Percentiles rank a stretch among this genome's conserved stretches.
Evolutionary conservation across 2,113 vertebrate genomes (phyloP).

Genomic region (Hemicordylus capensis): DNA sequence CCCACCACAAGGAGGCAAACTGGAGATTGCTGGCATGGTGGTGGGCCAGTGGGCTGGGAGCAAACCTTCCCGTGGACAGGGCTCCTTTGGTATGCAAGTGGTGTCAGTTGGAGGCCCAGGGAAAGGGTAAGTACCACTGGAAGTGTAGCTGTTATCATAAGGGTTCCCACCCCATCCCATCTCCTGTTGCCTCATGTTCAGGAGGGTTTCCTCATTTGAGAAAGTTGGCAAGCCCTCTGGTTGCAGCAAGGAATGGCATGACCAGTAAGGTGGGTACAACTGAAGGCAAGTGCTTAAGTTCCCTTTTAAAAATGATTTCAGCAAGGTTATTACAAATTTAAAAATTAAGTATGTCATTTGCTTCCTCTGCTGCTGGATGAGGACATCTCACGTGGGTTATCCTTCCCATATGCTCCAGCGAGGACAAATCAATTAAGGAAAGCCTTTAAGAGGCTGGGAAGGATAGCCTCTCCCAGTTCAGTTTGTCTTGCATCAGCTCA

Average conservation of each 20-base stretch:
- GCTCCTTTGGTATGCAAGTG: slow-evolving; percentile 90
- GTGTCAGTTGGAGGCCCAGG: slow-evolving; percentile 89
- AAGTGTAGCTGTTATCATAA: not conserved
- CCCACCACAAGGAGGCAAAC: slow-evolving; percentile 90
- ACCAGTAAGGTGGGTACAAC: no score
- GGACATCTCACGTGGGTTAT: no score
- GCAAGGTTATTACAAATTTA: no score
- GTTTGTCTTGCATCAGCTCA: no score
- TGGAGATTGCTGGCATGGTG: slow-evolving; percentile 94
- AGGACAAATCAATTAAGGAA: no score
- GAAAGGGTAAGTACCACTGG: slow-evolving; percentile 79
- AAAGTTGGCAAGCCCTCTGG: not conserved
- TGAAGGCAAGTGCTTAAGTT: not conserved
- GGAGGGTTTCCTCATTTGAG: not conserved
- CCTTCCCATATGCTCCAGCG: no score
- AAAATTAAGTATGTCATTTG: no score
- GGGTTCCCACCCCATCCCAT: no score
- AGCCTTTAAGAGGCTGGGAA: no score
- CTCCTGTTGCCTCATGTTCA: no score
- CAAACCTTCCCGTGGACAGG: slow-evolving; percentile 85
- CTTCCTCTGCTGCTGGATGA: no score
- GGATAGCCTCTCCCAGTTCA: no score
- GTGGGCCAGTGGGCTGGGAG: slow-evolving; percentile 94
- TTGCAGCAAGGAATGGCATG: not conserved
- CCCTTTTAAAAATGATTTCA: not conserved